Evolutionary conservation across 1,140 invertebrate genomes (phyloP), one percentile per base, ranked within the genome.

Genomic region (Zeugodacus cucurbitae): DNA sequence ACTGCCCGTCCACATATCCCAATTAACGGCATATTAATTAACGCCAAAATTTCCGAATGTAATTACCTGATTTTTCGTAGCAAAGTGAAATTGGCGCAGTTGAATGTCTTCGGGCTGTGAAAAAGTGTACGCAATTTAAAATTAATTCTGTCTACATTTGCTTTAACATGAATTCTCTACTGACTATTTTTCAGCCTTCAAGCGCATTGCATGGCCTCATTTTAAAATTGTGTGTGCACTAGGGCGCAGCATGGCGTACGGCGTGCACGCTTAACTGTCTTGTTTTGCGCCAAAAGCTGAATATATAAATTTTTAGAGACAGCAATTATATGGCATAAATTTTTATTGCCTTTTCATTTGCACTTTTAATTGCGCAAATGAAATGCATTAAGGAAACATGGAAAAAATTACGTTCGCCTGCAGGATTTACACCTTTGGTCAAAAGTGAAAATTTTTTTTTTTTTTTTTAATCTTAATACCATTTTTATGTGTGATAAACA

Each of bases 271-370:
- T 67, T 67, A 67, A 67, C 64, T 37, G 67, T 32, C 32, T 37
- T 6, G 37, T 17, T 41, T 74, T 3, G 20, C 34, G 67, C 67
- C 67, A 74, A 37, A 74, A 37, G 67, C 20, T 17, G 67, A 37
- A 74, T 8, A 41, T 8, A 41, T 74, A 74, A 74, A 74, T 74
- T 74, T 74, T 74, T 74, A 74, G 41, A 74, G 67, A 41, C 32
- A 41, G 67, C 67, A 74, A 74, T 74, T 74, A 74, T 32, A 3
- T 37, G 67, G 67, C 67, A 74, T 74, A 74, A 22, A 74, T 74
- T 74, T 74, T 74, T 74, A 74, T 74, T 37, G 67, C 4, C 34
- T 37, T 74, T 74, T 74, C 5, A n/a, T 74, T 74, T 74, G 20
- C 34, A 74, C 67, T 74, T 74, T 41, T 74, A 74, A 74, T 74